Conservation (phyloP, 2,888 invertebrate species). For the Standfussiana lucernea region DNA sequence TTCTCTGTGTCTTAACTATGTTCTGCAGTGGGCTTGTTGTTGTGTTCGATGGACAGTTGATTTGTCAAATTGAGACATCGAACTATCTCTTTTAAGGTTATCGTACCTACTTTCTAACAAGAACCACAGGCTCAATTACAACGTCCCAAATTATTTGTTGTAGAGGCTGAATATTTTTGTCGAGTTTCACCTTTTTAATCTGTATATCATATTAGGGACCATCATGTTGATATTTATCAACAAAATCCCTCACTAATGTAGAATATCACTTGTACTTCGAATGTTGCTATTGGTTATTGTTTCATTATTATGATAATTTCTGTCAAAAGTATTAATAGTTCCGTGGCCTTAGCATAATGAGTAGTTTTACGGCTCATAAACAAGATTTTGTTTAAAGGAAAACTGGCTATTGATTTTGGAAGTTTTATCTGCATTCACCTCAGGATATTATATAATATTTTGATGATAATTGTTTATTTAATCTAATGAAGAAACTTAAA, state of each 20-base stretch:
- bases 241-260: neutral
- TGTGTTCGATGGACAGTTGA: conserved; percentile 46
- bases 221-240: conserved; percentile 22
- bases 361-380: conserved; percentile 46
- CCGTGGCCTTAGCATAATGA: conserved; percentile 54
- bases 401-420: conserved; percentile 41
- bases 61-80: conserved; percentile 26
- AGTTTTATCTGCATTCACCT: conserved; percentile 27
- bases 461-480: neutral
- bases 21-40: conserved; percentile 51
- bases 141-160: conserved; percentile 8
- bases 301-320: conserved; percentile 59
- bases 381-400: conserved; percentile 40
- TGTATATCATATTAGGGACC: neutral
- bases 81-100: conserved; percentile 49
- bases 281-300: conserved; percentile 35
- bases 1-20: conserved; percentile 29
- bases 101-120: conserved; percentile 47
- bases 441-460: neutral
- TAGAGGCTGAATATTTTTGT: conserved; percentile 2
- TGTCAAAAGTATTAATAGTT: conserved; percentile 49
- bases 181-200: neutral
- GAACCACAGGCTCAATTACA: conserved; percentile 7
- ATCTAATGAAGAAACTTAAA: neutral
- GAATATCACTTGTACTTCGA: conserved; percentile 1